Evolutionary conservation across 2,113 vertebrate species (phyloP).

Genomic region (Glaucomys volans): DNA sequence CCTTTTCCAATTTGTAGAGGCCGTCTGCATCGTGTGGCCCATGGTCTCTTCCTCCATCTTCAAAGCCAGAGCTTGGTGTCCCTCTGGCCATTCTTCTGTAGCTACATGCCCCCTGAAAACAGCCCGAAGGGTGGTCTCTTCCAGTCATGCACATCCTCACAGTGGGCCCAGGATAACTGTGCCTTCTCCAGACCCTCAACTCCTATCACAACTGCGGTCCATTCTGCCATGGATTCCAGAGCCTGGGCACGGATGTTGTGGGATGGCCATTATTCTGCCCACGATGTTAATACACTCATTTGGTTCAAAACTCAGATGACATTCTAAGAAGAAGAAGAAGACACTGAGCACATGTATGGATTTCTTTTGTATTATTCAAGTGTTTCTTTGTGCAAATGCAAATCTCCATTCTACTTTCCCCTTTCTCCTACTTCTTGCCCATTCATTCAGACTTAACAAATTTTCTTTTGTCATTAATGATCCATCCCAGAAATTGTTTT

Average conservation of each 20-base stretch:
- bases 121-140: not conserved
- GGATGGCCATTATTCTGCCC: not conserved
- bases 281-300: fast-evolving
- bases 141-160: fast-evolving
- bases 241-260: fast-evolving
- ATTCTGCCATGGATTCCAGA: not conserved
- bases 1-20: not conserved
- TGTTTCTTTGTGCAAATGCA: not conserved
- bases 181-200: not conserved
- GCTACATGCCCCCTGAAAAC: not conserved
- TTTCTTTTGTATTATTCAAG: not conserved
- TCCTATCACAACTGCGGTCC: not conserved
- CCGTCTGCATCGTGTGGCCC: not conserved
- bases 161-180: fast-evolving
- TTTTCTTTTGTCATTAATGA: not conserved
- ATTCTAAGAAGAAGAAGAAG: not conserved
- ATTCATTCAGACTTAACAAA: not conserved
- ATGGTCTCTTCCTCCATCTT: fast-evolving
- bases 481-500: not conserved
- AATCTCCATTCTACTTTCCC: fast-evolving
- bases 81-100: fast-evolving
- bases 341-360: fast-evolving
- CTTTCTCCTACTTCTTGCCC: not conserved
- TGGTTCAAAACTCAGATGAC: not conserved
- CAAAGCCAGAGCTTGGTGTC: not conserved